These are phyloP conservation scores for Drosophila ustulata DNA, from an alignment of 2,888 invertebrate genomes.

Conservation along the genomic window DNA sequence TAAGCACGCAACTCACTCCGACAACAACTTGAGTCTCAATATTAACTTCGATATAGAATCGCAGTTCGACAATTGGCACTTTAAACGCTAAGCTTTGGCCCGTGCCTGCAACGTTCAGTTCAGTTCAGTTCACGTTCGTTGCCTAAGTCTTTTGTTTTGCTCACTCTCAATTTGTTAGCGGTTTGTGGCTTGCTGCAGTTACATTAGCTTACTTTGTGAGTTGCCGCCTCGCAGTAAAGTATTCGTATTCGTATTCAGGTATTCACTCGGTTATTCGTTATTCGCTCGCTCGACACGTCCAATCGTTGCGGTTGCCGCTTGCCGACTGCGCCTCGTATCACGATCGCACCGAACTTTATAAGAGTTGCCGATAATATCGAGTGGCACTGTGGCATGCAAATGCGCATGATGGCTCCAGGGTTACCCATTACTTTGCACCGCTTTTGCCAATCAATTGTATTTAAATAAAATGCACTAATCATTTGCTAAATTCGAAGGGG, in stretches of 20 bases:
- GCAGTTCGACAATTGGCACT: conserved; percentile 62
- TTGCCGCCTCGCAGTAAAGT: conserved; percentile 2
- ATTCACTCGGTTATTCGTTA: conserved; percentile 11
- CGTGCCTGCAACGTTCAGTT: conserved; percentile 40
- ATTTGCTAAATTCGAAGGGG: neutral
- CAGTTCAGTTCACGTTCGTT: conserved; percentile 61
- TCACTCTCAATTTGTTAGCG: conserved; percentile 52
- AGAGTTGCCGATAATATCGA: conserved; percentile 52
- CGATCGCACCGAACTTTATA: conserved; percentile 70
- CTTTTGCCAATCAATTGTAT: conserved; percentile 1
- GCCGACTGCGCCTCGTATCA: conserved; percentile 68
- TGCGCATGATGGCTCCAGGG: neutral
- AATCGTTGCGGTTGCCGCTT: conserved; percentile 63
- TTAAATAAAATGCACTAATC: conserved; percentile 1
- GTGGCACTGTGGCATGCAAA: conserved; percentile 17
- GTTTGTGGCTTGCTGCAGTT: conserved; percentile 19
- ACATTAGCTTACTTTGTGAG: conserved; percentile 64
- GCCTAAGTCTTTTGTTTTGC: conserved; percentile 73
- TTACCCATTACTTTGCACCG: conserved; percentile 29
- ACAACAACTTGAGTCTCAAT: neutral
- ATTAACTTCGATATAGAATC: neutral
- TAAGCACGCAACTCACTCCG: conserved; percentile 3
- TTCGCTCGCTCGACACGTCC: conserved; percentile 65
- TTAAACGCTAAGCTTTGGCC: conserved; percentile 63
- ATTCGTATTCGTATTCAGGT: conserved; percentile 6